Base-by-base conservation (phyloP, 2,113 vertebrate genomes). In the Misgurnus mizolepis region DNA sequence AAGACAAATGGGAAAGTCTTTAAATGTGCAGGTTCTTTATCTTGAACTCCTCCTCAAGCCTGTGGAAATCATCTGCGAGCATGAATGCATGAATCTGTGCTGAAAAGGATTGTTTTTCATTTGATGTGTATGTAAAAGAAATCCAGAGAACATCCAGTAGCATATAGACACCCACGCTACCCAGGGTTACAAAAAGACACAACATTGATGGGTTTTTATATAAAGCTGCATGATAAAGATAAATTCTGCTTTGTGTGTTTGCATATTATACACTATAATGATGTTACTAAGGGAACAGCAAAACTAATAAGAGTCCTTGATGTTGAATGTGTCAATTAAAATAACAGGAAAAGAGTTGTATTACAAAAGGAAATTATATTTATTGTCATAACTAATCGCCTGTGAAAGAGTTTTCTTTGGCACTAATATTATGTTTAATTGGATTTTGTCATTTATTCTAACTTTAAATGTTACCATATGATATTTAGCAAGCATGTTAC, bases 161-260 rank as follows among this genome's bases (percentile, higher is more conserved):
- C 22, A n/a, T 58, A 27, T 5, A 22, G 41, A 67, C 27, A 67
- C 50, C 10, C 15, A 27, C 4, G 40, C 64, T 75, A 64, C 81
- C 1, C 81, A 55, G 22, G 70, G 65, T 74, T 75, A 83, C 70
- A 64, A 79, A 34, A 71, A 50, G n/a, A 12, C 56, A 75, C 5
- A 43, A 45, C 70, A 69, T 39, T 6, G 18, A 39, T 47, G 70
- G 15, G 12, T 11, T 18, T 14, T 69, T 15, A 17, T 50, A 7
- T 62, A 55, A 79, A 40, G 56, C 55, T 60, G 6, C 67, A n/a
- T 14, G 47, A 34, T 79, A 45, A 79, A 61, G 15, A 68, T 6
- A 53, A 61, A 40, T 7, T 60, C 12, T 11, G 9, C 17, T 47
- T 78, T 43, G 9, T n/a, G 27, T 34, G 10, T 11, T 27, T 34